Evolutionary conservation across 2,888 invertebrate species (phyloP), one percentile per base, ranked within the genome.

Genomic region (Erpobdella octoculata): DNA sequence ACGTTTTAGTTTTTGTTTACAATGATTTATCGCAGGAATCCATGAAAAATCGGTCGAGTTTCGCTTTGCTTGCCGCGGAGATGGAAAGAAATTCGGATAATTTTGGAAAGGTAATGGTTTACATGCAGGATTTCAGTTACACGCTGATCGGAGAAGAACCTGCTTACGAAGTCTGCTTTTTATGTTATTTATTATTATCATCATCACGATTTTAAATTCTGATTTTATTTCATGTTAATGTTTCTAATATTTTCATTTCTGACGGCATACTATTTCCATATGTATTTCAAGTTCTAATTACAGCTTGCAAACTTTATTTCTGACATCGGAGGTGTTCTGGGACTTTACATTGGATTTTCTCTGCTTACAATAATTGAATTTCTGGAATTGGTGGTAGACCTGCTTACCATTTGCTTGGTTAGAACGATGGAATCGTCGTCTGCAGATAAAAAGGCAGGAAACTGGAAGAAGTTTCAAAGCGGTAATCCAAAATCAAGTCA

Each of bases 301-400:
- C n/a, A 65, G 66, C 5, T 36, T 36, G n/a, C 35, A 2, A 35
- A 65, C n/a, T 78, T 83, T 73, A 79, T 83, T 36, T 82, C 82
- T 33, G 83, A 83, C 73, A 78, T 82, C 33, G 83, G 83, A 5
- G 83, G 82, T 21, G 82, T 82, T 73, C 78, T 82, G 25, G 82
- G 83, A 2, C 76, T 82, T 37, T 83, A 81, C 80, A 75, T 83
- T 6, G 83, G 83, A 5, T 75, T 83, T 33, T 81, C 82, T 0
- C 80, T 81, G 53, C 80, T 83, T 64, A 82, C 83, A 0, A 72
- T 80, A 2, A 80, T 82, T 5, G 83, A 83, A 73, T 76, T 81
- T 18, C 71, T 79, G n/a, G 79, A 78, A 70, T 77, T 79, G 58
- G 64, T 79, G 8, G 76, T 78, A 12, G 76, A 78, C 35, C 35